Evolutionary conservation across 2,888 invertebrate species (phyloP).

Genomic region (Nemotelus pantherinus): DNA sequence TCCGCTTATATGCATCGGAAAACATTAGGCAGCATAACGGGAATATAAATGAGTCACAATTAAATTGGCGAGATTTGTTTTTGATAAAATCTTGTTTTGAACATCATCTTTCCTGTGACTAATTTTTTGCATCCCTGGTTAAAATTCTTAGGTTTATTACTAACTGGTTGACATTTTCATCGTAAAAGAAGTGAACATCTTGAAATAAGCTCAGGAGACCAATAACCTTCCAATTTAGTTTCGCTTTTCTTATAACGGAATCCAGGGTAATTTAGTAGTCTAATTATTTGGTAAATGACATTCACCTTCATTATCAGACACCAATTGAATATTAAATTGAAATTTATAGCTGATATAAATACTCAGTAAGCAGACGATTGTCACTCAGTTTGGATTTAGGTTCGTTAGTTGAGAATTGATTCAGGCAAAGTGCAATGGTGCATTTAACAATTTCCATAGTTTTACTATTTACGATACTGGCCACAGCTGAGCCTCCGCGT

Average conservation of each 20-base stretch:
- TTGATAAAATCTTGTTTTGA: too few relatives aligned
- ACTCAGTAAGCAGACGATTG: not conserved
- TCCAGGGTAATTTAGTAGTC: slow-evolving; percentile 5
- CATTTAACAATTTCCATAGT: not conserved
- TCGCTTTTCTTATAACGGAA: not conserved
- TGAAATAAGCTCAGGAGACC: too few relatives aligned
- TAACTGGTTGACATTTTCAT: too few relatives aligned
- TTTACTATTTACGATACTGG: not conserved
- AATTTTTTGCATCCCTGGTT: too few relatives aligned
- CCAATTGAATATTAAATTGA: slow-evolving; percentile 28
- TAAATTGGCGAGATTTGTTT: too few relatives aligned
- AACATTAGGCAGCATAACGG: too few relatives aligned
- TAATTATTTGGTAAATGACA: slow-evolving; percentile 20
- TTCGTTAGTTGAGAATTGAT: not conserved
- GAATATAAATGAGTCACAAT: too few relatives aligned
- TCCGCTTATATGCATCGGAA: too few relatives aligned
- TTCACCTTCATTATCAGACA: slow-evolving; percentile 27
- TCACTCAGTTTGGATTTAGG: slow-evolving; percentile 20
- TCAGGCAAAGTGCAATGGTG: slow-evolving; percentile 7
- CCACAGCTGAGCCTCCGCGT: slow-evolving; percentile 6
- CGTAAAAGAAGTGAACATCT: too few relatives aligned
- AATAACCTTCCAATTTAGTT: not conserved
- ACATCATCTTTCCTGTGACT: too few relatives aligned
- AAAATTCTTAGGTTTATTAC: too few relatives aligned
- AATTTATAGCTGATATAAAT: slow-evolving; percentile 36